A percentile compares a stretch with the other conserved stretches of the same genome.
Conservation (phyloP, 2,797 vertebrate species). For the Spinus pinus region DNA sequence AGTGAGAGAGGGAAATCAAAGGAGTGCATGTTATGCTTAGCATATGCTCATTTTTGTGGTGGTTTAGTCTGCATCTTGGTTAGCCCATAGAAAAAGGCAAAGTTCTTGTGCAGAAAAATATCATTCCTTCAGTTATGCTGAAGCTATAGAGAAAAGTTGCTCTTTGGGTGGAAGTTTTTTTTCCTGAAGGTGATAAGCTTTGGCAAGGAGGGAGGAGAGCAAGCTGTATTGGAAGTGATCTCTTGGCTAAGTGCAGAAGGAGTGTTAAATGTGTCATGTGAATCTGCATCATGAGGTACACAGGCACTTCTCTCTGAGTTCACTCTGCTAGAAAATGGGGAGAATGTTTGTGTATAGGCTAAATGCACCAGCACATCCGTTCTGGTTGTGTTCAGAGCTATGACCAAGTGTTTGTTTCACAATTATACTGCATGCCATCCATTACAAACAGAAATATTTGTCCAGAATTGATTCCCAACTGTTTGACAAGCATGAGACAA, state of each 20-base stretch:
- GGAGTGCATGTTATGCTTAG: not conserved
- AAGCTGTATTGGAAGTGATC: not conserved
- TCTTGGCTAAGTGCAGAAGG: not conserved
- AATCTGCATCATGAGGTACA: not conserved
- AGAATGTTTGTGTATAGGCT: not conserved
- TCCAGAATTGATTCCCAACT: constrained; percentile 15
- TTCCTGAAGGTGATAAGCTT: not conserved
- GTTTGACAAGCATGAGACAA: constrained; percentile 44
- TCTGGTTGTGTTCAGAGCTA: not conserved
- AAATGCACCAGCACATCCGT: not conserved
- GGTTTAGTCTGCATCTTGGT: not conserved
- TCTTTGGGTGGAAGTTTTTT: not conserved
- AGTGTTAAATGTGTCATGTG: not conserved
- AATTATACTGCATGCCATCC: not conserved
- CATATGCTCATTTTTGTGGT: not conserved
- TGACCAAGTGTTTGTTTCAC: constrained; percentile 1
- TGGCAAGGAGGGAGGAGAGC: not conserved
- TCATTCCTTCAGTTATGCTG: not conserved
- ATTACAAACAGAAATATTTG: constrained; percentile 43
- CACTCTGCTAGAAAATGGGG: not conserved
- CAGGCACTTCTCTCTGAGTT: not conserved
- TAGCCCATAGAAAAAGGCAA: not conserved
- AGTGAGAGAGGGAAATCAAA: not conserved
- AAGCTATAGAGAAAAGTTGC: not conserved
- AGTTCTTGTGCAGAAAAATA: not conserved